Base-by-base conservation (phyloP, 2,113 vertebrate genomes). In the Panthera tigris region DNA sequence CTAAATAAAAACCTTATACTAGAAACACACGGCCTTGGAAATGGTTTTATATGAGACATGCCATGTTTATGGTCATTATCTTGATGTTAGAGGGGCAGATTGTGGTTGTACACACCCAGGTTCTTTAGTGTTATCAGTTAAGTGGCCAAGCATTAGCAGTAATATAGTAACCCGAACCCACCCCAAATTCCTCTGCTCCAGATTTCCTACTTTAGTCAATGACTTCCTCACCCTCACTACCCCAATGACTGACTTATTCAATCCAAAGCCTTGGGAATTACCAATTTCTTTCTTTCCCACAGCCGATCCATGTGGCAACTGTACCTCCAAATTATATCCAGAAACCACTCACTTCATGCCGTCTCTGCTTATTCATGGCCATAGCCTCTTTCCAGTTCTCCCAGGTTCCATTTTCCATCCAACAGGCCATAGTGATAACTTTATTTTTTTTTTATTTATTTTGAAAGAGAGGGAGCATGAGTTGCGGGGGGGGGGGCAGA, bases 41-140 rank as follows among this genome's bases (percentile, higher is more conserved):
- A 15, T 23, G 15, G 29, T n/a, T 88, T 65, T 45, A 7, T 66
- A 39, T 68, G 36, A 23, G 65, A 23, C 71, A 19, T n/a, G 10
- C 5, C 8, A 29, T 2, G 10, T 1, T 7, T 16, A 5, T 9
- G 29, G 13, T 9, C 1, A 1, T 18, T 33, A 55, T 14, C 45
- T 61, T 57, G 18, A 31, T 4, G 10, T 7, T 15, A 8, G 13
- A 71, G 65, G 9, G 7, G 5, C 27, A 86, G 71, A 16, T 0
- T 8, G 2, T 3, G 0, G 4, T 36, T 16, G 45, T 29, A 73
- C 29, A 39, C 33, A 80, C 2, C 18, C 52, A 7, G 7, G 6
- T 36, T 68, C 45, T 52, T 71, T 15, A 33, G 9, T 5, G 31
- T 11, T 14, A 66, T 29, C 5, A 33, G 10, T 29, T 29, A 63